phyloP scores from a whole-genome alignment of 2,888 invertebrate species.

The Tetramorium bicarinatum region DNA sequence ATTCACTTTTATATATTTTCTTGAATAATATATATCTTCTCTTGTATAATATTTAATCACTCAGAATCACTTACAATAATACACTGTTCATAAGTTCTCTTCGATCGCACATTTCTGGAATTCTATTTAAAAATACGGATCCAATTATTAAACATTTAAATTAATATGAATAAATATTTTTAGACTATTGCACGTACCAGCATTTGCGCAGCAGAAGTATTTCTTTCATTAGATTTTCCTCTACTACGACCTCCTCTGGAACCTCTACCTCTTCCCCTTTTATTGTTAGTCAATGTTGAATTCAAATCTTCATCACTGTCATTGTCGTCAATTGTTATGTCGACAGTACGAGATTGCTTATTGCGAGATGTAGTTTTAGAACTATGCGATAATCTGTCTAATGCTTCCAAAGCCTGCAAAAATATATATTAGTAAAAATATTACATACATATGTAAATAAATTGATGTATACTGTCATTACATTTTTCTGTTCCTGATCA shows the following conservation, averaged over 20 bases:
- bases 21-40: not conserved
- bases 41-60: not conserved
- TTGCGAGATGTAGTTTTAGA: not conserved
- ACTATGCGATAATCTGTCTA: not conserved
- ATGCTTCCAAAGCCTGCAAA: slow-evolving; percentile 16
- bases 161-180: not conserved
- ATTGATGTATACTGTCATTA: not conserved
- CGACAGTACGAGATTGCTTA: not conserved
- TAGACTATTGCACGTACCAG: not conserved
- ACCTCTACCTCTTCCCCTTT: slow-evolving; percentile 52
- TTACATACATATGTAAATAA: not conserved
- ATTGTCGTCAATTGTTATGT: not conserved
- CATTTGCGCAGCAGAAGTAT: not conserved
- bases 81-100: not conserved
- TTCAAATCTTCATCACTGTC: slow-evolving; percentile 44
- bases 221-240: slow-evolving; percentile 17
- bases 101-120: not conserved
- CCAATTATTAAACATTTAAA: not conserved
- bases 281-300: not conserved
- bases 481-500: slow-evolving; percentile 64
- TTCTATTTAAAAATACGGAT: slow-evolving; percentile 12
- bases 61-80: slow-evolving; percentile 41
- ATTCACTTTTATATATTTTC: not conserved
- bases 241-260: slow-evolving; percentile 48
- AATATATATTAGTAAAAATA: not conserved